These are phyloP conservation scores for Cherax destructor DNA, from an alignment of 1,140 invertebrate species.

Conservation along the genomic window DNA sequence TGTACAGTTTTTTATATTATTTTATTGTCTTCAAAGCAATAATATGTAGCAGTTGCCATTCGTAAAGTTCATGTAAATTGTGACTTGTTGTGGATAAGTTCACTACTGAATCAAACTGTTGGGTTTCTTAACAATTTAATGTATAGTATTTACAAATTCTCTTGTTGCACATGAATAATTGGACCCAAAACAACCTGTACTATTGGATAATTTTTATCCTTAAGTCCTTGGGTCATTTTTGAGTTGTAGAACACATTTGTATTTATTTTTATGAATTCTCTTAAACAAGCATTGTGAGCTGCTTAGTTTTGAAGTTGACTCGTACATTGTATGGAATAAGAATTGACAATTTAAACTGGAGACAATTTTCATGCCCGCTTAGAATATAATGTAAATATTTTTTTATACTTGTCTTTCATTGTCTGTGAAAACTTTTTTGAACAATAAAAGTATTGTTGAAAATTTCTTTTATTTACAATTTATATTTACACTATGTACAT, in stretches of 20 bases:
- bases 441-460: slow-evolving; percentile 62
- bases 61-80: neutral
- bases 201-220: neutral
- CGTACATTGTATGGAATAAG: slow-evolving; percentile 21
- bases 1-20: neutral
- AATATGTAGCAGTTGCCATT: neutral
- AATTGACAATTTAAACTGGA: slow-evolving; percentile 56
- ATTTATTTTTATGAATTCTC: neutral
- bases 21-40: slow-evolving; percentile 6
- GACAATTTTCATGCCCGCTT: slow-evolving; percentile 47
- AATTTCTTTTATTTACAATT: slow-evolving; percentile 12
- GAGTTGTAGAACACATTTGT: neutral
- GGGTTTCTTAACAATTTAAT: neutral
- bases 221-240: slow-evolving; percentile 6
- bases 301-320: slow-evolving; percentile 25
- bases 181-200: neutral
- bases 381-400: slow-evolving; percentile 62
- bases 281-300: slow-evolving; percentile 32
- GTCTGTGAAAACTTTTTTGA: slow-evolving; percentile 63
- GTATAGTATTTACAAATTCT: neutral
- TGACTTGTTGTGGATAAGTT: neutral
- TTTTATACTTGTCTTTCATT: slow-evolving; percentile 69
- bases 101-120: neutral
- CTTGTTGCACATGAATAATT: neutral
- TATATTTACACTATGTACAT: neutral